Evolutionary conservation across 1,140 invertebrate species (phyloP), one percentile per base, ranked within the genome.

Genomic region (Brachionus paranguensis): DNA sequence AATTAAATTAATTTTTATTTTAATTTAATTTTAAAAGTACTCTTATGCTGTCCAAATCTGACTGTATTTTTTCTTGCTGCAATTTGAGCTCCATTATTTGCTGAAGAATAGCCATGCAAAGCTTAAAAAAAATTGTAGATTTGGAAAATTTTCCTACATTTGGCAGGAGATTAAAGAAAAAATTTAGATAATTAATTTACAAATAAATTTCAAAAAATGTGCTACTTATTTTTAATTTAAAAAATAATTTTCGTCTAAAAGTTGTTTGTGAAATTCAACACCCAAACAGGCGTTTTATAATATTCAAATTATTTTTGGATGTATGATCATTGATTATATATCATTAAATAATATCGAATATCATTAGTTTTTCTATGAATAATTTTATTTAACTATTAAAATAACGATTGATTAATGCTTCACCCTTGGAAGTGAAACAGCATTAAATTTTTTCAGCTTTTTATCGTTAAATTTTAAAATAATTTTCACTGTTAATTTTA

Each of bases 61-160:
- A 64, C 43, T 81, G 78, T 2, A 81, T 43, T 68, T 81, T 81
- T 47, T 64, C 78, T 24, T 81, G 53, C 41, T 81, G 41, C 1
- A 24, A 1, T 24, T 24, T 24, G 1, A 24, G 24, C 7, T 64
- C 37, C 14, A 45, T 24, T n/a, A 81, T 3, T 60, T 81, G 50
- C 27, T 37, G 50, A 24, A 45, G 17, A 14, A 81, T 27, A 24
- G 1, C 8, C 43, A 76, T 37, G 33, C 17, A 76, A 10, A 76
- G 24, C 72, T 76, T 76, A 11, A 53, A 76, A 76, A 47, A 14
- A 45, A 74, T 11, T 70, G 14, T 29, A n/a, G 37, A 29, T 41
- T 70, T 12, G 14, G 2, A 70, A 29, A 70, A 70, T 70, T 64
- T 7, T 7, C 33, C 6, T 5, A 1, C 33, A 37, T 37, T 37